Percentiles rank a stretch among this genome's conserved stretches.
phyloP scores from a whole-genome alignment of 2,797 vertebrate species.

The Tinamus major region DNA sequence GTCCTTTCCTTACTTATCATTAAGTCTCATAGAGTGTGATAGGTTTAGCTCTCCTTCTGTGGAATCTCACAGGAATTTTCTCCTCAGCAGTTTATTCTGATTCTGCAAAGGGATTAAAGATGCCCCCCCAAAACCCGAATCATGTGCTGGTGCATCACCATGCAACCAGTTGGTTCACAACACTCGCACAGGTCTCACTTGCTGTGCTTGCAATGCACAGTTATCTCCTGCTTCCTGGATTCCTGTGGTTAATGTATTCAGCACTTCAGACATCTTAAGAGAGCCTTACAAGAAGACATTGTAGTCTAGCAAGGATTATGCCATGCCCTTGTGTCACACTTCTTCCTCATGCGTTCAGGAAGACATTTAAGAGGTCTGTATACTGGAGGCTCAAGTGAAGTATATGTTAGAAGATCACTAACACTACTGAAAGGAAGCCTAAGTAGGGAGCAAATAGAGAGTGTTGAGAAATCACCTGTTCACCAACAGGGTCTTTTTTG shows the following conservation, averaged over 20 bases:
- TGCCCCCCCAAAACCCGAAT: neutral
- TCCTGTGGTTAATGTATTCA: neutral
- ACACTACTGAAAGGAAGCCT: neutral
- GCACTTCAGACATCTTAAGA: neutral
- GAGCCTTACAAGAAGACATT: neutral
- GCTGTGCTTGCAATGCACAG: neutral
- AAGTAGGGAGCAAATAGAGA: neutral
- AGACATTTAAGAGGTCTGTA: neutral
- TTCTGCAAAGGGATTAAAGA: neutral
- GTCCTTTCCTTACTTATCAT: neutral
- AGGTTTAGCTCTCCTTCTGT: neutral
- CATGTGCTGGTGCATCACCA: neutral
- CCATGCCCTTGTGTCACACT: accelerated
- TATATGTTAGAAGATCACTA: neutral
- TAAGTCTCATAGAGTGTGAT: neutral
- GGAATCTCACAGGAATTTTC: neutral
- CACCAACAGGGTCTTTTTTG: neutral
- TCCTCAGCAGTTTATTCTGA: neutral
- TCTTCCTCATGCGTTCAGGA: neutral
- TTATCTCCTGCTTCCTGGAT: neutral
- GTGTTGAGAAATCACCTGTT: neutral
- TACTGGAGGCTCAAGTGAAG: neutral
- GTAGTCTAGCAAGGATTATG: neutral
- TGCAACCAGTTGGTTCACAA: neutral
- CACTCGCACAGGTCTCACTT: accelerated